These are phyloP conservation scores for Porites cylindrica DNA, from an alignment of 92 coral and sea anemone genomes.

Conservation along the genomic window DNA sequence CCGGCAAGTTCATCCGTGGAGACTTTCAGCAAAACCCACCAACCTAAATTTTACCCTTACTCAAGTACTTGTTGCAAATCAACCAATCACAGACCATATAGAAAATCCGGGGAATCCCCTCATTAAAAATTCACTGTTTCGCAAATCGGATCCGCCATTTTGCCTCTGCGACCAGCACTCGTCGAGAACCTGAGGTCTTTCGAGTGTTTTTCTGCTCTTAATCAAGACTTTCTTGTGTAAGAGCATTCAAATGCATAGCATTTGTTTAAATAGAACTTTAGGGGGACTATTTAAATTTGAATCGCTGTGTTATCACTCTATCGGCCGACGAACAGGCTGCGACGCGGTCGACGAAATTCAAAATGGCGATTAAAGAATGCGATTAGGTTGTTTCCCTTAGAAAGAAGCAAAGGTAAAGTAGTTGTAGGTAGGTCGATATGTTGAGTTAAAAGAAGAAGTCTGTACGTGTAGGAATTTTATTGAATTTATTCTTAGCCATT, in stretches of 20 bases:
- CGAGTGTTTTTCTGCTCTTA: not conserved
- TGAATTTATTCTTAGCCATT: not conserved
- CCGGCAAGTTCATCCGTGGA: too few species aligned
- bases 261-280: not conserved
- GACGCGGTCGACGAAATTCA: not conserved
- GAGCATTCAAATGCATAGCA: not conserved
- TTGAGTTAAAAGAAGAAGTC: not conserved
- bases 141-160: not conserved
- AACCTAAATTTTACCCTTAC: too few species aligned
- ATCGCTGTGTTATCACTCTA: not conserved
- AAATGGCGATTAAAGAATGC: not conserved
- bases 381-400: not conserved
- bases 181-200: not conserved
- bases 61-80: too few species aligned
- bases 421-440: not conserved
- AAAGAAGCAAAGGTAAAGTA: not conserved
- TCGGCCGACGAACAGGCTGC: constrained; percentile 6
- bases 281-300: not conserved
- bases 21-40: too few species aligned
- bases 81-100: not conserved
- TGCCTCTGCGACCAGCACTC: not conserved
- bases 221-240: not conserved
- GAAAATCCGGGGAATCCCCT: constrained; percentile 11
- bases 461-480: constrained; percentile 3
- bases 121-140: not conserved